Evolutionary conservation across 2,113 vertebrate species (phyloP).

Genomic region (Vanacampus margaritifer): DNA sequence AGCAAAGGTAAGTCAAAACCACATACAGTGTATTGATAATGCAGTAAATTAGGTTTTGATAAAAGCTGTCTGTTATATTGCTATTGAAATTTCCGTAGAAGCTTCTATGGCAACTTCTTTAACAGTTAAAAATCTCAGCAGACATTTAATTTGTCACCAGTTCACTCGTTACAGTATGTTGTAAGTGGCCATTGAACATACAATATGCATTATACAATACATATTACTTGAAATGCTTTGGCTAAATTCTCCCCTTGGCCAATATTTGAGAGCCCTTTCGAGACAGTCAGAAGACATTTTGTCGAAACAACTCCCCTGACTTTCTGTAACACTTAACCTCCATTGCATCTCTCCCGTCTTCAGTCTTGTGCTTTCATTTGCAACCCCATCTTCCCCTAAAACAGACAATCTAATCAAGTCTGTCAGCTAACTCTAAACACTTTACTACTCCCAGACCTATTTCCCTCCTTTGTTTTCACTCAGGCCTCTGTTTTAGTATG

Average conservation of each 20-base stretch:
- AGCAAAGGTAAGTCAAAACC: constrained; percentile 81
- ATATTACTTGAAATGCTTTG: constrained; percentile 14
- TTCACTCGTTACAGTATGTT: too few relatives aligned
- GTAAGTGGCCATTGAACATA: constrained; percentile 12
- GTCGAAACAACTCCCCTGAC: constrained; percentile 25
- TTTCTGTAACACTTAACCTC: constrained; percentile 23
- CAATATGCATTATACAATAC: background rate
- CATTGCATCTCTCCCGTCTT: constrained; percentile 1
- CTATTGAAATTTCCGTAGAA: too few relatives aligned
- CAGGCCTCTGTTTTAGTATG: constrained; percentile 52
- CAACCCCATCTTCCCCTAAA: constrained; percentile 12
- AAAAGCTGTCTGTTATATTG: too few relatives aligned
- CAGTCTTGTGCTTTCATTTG: constrained; percentile 17
- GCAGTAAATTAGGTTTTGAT: background rate
- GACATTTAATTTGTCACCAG: too few relatives aligned
- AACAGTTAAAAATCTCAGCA: background rate
- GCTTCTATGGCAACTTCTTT: too few relatives aligned
- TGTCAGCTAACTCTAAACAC: constrained; percentile 43
- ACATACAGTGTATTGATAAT: background rate
- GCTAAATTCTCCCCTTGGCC: constrained; percentile 10
- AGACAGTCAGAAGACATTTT: constrained; percentile 49
- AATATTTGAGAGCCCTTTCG: constrained; percentile 49
- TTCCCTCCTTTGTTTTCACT: constrained; percentile 12
- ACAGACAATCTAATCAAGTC: constrained; percentile 69
- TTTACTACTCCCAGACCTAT: constrained; percentile 29